Percentiles rank a stretch among this genome's conserved stretches.
Evolutionary conservation across 2,888 invertebrate species (phyloP).

Genomic region (Argyra leucocephala): DNA sequence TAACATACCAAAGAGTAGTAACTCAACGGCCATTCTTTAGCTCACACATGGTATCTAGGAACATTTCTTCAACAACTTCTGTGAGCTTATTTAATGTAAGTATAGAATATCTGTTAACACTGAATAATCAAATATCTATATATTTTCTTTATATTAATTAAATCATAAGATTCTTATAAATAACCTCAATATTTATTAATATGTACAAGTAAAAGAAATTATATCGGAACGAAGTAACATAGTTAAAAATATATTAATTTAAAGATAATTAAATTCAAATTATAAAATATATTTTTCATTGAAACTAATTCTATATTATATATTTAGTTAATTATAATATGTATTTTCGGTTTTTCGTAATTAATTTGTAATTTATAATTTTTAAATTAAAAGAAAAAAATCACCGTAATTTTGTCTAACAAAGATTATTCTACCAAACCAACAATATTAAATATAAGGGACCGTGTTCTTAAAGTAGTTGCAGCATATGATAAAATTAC

Average conservation of each 20-base stretch:
- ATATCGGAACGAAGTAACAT: no score
- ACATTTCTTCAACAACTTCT: neutral
- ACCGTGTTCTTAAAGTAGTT: conserved; percentile 79
- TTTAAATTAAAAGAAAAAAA: neutral
- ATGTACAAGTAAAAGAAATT: no score
- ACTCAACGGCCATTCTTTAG: neutral
- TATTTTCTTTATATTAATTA: no score
- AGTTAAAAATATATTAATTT: no score
- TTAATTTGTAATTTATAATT: no score
- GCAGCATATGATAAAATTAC: conserved; percentile 82
- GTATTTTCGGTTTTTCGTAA: no score
- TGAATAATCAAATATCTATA: no score
- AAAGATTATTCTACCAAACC: conserved; percentile 43
- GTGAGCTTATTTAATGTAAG: neutral
- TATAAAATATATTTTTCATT: no score
- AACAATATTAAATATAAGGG: conserved; percentile 57
- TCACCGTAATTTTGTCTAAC: conserved; percentile 18
- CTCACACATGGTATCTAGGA: conserved; percentile 1
- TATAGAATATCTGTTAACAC: no score
- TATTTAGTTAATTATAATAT: no score
- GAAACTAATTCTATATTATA: no score
- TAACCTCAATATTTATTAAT: neutral
- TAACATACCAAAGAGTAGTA: neutral
- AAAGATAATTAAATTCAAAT: no score
- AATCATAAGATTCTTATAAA: neutral